Evolutionary conservation across 2,113 vertebrate species (phyloP).

Genomic region (Megaleporinus macrocephalus): DNA sequence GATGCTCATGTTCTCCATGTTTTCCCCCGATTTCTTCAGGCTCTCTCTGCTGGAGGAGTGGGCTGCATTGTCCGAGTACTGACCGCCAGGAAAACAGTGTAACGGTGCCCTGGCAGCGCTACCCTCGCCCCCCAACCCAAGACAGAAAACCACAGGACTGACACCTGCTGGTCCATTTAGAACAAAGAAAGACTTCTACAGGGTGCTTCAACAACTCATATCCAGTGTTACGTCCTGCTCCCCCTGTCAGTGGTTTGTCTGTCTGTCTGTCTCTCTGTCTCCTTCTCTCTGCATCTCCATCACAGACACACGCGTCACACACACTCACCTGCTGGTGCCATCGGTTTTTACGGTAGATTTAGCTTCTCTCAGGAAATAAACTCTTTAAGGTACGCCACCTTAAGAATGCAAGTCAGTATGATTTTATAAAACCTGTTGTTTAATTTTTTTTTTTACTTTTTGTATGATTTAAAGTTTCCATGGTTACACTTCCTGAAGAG

Average conservation of each 20-base stretch:
- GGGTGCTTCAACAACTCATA: constrained; percentile 31
- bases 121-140: neutral
- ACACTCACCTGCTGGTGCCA: constrained; percentile 25
- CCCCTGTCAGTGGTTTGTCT: neutral
- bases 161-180: constrained; percentile 41
- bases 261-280: constrained; percentile 15
- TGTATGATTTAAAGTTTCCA: constrained; percentile 8
- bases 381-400: constrained; percentile 34
- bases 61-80: constrained; percentile 94
- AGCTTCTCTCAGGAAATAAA: constrained; percentile 59
- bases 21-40: constrained; percentile 80
- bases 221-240: neutral
- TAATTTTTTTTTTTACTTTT: constrained; percentile 17
- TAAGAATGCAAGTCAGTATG: constrained; percentile 23
- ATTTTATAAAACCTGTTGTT: constrained; percentile 15
- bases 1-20: neutral
- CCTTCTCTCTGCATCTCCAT: neutral
- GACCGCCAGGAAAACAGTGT: constrained; percentile 96
- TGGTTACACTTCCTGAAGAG: constrained; percentile 43
- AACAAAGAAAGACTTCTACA: constrained; percentile 55
- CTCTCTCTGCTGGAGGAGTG: constrained; percentile 92
- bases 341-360: constrained; percentile 30
- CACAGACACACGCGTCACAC: neutral
- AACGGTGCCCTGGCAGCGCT: constrained; percentile 34
- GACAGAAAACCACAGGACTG: constrained; percentile 32